These are phyloP conservation scores for Calliphora vomitoria DNA, from an alignment of 2,888 invertebrate genomes.

Conservation along the genomic window DNA sequence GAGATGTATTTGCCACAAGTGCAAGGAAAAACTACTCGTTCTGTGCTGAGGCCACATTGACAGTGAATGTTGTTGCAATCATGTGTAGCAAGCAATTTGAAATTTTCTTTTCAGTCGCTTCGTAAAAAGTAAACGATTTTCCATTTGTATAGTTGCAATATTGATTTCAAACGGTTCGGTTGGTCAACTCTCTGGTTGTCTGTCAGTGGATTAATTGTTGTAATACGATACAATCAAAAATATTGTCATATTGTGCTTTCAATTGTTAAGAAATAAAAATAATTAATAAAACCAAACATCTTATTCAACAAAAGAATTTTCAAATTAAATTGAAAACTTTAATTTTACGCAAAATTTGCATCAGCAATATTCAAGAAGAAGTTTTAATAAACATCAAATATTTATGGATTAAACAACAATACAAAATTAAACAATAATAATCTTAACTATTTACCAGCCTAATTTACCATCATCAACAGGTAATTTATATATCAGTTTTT, in stretches of 20 bases:
- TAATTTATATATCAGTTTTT: neutral
- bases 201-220: conserved; percentile 28
- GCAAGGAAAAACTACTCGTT: conserved; percentile 55
- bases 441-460: neutral
- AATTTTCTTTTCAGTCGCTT: conserved; percentile 63
- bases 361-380: neutral
- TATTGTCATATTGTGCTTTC: neutral
- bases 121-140: conserved; percentile 75
- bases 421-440: neutral
- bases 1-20: conserved; percentile 12
- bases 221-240: conserved; percentile 2
- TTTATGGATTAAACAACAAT: neutral
- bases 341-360: neutral
- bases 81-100: conserved; percentile 37
- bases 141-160: conserved; percentile 79
- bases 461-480: neutral
- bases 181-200: conserved; percentile 54
- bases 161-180: conserved; percentile 81
- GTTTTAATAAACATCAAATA: neutral
- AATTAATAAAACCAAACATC: neutral
- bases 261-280: neutral
- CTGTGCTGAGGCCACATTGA: conserved; percentile 47
- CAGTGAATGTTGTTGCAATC: conserved; percentile 66
- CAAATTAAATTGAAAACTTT: conserved; percentile 4
- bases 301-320: neutral